Base-by-base conservation (phyloP, 2,888 invertebrate species). In the Tubulanus polymorphus region DNA sequence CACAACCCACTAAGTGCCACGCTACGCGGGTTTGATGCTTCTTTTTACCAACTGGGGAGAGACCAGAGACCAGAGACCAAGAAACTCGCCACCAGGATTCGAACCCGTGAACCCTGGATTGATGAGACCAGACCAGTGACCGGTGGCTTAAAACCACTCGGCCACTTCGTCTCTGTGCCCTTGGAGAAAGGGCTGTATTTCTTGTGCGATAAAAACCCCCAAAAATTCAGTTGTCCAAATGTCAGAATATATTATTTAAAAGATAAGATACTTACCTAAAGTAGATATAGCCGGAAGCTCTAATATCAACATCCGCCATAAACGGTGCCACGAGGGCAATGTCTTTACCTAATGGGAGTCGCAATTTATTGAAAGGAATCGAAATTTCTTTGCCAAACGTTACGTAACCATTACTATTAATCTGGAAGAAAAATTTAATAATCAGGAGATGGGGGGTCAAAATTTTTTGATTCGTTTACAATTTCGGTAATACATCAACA, bases 331-430 rank as follows among this genome's bases (percentile, higher is more conserved):
- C 90, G 1, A 90, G 85, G 0, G 93, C 89, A 76, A 91, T 91
- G 2, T 67, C 68, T 48, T 68, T 55, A n/a, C n/a, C n/a, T 23
- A 29, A 51, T 3, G 76, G 77, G 35, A 78, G 61, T 89, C 91
- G 66, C 70, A 93, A 89, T 30, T 89, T 86, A 76, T 93, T 93
- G 70, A 90, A 84, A 77, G 91, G 95, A 51, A 85, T 85, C 6
- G 91, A 86, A 62, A 94, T 88, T 66, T 93, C 90, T n/a, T 90
- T 87, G 73, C 89, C 84, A 76, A 95, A 94, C 5, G 94, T 90
- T 30, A 95, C 76, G 18, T 93, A 84, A 47, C 95, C 95, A 80
- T 91, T 93, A 72, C 88, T 87, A 79, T 93, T 94, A 56, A 95
- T 88, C 95, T 95, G 82, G 8, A 79, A 78, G 68, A 55, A 62